These are phyloP conservation scores for Syngnathus acus DNA, from an alignment of 2,797 vertebrate genomes.

Conservation along the genomic window DNA sequence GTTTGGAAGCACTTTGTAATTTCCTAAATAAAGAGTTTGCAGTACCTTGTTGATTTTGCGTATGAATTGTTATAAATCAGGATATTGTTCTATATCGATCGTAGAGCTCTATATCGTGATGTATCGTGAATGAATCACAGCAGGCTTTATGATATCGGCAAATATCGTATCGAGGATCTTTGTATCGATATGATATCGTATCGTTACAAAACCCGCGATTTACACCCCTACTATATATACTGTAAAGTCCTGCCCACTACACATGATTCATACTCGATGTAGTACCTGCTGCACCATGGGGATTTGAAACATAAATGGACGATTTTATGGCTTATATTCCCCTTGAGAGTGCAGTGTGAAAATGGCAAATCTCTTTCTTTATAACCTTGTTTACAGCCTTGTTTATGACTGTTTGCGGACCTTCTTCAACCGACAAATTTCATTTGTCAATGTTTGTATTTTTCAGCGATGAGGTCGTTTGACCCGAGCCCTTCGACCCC, in stretches of 20 bases:
- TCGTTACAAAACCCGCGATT: too few species aligned
- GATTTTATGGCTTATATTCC: conserved; percentile 15
- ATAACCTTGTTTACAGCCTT: conserved; percentile 1
- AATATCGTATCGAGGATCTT: too few species aligned
- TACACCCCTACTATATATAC: too few species aligned
- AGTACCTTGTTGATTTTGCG: too few species aligned
- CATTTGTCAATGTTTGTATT: background rate
- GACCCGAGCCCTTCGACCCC: background rate
- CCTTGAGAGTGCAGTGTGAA: background rate
- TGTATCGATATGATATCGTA: too few species aligned
- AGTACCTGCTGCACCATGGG: conserved; percentile 8
- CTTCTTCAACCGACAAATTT: background rate
- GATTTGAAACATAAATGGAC: conserved; percentile 21
- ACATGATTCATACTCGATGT: conserved; percentile 14
- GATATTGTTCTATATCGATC: too few species aligned
- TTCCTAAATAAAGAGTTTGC: too few species aligned
- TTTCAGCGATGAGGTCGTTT: background rate
- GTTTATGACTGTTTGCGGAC: background rate
- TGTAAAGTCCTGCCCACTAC: conserved; percentile 1
- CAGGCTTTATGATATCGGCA: too few species aligned
- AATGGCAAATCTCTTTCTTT: background rate
- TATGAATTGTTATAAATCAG: too few species aligned
- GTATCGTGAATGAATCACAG: too few species aligned
- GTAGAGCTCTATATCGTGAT: too few species aligned
- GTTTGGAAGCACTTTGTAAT: too few species aligned